Evolutionary conservation across 2,888 invertebrate species (phyloP), one percentile per base, ranked within the genome.

Genomic region (Caenorhabditis virilis): DNA sequence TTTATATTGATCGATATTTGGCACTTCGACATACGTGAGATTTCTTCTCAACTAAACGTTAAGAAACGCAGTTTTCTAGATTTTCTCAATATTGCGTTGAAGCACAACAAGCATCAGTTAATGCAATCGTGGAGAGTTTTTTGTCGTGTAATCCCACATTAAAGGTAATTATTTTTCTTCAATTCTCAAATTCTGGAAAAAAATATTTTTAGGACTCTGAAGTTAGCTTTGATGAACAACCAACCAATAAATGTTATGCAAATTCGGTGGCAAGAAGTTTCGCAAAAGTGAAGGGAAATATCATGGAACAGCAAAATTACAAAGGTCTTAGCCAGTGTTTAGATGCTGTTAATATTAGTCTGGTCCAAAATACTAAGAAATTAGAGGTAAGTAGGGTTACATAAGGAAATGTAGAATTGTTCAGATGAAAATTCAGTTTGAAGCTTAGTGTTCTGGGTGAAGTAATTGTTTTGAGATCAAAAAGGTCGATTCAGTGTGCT

Each of bases 41-140:
- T 23, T 1, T 23, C 22, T 13, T 18, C 22, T 16, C 16, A 39
- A 39, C 3, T 7, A 39, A 20, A 6, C 30, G 13, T 20, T 20
- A 18, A 20, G 11, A 20, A 7, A 16, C 11, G 6, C 9, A 15
- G 6, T 46, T 48, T 46, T 33, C 30, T 45, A 66, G 66, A 20
- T 66, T 66, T 46, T 61, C 66, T 3, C 48, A 53, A 36, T 59
- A 41, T 42, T 66, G 61, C 36, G 56, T 50, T 3, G 66, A 66
- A 22, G 25, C 50, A 2, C 20, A 61, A n/a, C 53, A 60, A 1
- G 52, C 33, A n/a, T 56, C 66, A 1, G 20, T 61, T 5, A 66
- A 66, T 46, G 49, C 66, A 11, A 33, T 66, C 1, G 52, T 66
- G 22, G 66, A 66, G 25, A 60, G 59, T 35, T 41, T 65, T 35